phyloP scores from a whole-genome alignment of 23 tunicate species.

The Trididemnum clinides region DNA sequence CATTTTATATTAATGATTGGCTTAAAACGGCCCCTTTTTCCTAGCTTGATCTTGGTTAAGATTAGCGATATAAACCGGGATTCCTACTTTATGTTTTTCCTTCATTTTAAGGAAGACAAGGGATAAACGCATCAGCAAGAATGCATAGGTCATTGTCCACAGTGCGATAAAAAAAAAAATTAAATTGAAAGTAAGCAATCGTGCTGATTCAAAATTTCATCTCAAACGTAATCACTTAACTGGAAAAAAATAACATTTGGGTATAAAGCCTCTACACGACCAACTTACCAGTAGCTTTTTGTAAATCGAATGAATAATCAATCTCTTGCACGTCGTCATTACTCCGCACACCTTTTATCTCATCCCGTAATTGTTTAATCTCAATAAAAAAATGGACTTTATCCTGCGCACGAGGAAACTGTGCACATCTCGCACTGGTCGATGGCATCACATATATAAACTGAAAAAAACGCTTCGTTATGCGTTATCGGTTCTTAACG shows the following conservation, averaged over 20 bases:
- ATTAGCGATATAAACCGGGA: no score
- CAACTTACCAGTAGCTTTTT: slow-evolving; percentile 72
- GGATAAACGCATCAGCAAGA: no score
- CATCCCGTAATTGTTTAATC: slow-evolving; percentile 63
- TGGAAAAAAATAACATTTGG: not conserved
- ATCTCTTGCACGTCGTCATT: slow-evolving; percentile 55
- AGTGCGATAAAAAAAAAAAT: no score
- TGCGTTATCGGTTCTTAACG: not conserved
- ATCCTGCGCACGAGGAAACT: slow-evolving; percentile 91
- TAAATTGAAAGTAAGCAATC: no score
- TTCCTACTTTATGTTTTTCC: no score
- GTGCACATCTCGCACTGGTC: slow-evolving; percentile 92
- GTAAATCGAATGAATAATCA: slow-evolving; percentile 58
- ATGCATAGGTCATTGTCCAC: no score
- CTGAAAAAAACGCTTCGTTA: slow-evolving; percentile 24
- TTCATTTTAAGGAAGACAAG: no score
- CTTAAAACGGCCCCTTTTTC: no score
- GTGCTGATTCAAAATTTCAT: no score
- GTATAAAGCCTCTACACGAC: not conserved
- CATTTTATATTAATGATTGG: no score
- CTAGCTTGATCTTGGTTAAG: no score
- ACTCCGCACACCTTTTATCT: slow-evolving; percentile 43
- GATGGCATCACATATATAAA: slow-evolving; percentile 92
- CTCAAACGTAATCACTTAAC: not conserved
- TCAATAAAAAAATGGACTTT: slow-evolving; percentile 81